Evolutionary conservation across 2,888 invertebrate species (phyloP), one percentile per base, ranked within the genome.

Genomic region (Stenchaetothrips biformis): DNA sequence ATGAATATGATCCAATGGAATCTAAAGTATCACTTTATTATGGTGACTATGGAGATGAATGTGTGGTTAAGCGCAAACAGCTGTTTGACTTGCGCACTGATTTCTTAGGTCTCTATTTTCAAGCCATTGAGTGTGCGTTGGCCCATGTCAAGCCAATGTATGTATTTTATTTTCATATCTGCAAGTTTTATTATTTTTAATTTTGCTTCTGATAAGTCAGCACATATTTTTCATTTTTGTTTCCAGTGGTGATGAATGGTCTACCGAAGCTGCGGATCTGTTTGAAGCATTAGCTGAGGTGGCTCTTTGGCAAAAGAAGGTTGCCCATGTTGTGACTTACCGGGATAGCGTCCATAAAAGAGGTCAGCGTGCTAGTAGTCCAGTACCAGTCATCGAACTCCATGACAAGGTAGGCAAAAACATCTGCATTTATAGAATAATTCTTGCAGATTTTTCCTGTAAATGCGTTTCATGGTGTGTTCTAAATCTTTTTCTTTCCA

Each of bases 81-180:
- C 87, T 96, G 16, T 92, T 91, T 83, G 93, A 93, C 84, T 88
- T 96, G 81, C 89, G 93, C 74, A 92, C 94, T 0, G 93, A 95
- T 85, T 91, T 94, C 85, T 86, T 94, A 79, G 88, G 90, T 80
- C 88, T 95, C 18, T 89, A 93, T 79, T 92, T 93, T 85, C 93
- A 97, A 90, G 96, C 97, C 0, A 92, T 97, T 86, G 95, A 96
- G 87, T 96, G 96, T 86, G 93, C 92, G 86, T 88, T 97, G 82
- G 92, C 93, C 8, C 92, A 92, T 81, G 90, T 95, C 9, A 90
- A 91, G 82, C 92, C 94, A 0, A 82, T 82, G 88, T 88, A 83
- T 86, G 86, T 85, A 16, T 48, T 80, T n/a, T 21, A 25, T 59
- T 67, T 48, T 8, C 18, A 77, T 21, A 80, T 49, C 47, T 78